These are phyloP conservation scores for Panulirus ornatus DNA, from an alignment of 1,140 invertebrate species.

Conservation along the genomic window DNA sequence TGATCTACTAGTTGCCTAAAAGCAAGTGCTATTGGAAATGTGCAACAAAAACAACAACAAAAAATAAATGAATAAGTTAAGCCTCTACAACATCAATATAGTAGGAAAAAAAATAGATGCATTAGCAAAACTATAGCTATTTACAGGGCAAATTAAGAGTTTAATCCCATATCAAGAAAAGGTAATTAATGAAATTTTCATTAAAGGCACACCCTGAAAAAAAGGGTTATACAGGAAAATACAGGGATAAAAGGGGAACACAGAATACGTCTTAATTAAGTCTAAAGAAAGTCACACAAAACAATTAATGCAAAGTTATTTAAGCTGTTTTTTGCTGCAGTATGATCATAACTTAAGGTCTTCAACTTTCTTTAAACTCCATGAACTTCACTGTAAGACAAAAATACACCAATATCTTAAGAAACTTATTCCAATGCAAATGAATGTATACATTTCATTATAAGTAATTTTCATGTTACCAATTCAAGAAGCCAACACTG, in stretches of 20 bases:
- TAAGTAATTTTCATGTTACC: too few species aligned
- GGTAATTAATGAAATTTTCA: neutral
- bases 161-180: neutral
- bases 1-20: conserved; percentile 22
- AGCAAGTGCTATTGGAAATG: conserved; percentile 31
- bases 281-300: neutral
- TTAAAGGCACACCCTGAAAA: conserved; percentile 29
- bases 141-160: conserved; percentile 2
- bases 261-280: neutral
- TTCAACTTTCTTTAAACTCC: too few species aligned
- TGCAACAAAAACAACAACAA: conserved; percentile 5
- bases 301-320: too few species aligned
- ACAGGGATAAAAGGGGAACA: neutral
- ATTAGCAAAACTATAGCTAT: too few species aligned
- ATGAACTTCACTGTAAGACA: too few species aligned
- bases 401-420: too few species aligned
- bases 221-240: neutral
- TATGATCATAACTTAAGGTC: too few species aligned
- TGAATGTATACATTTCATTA: too few species aligned
- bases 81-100: conserved; percentile 23
- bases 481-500: too few species aligned
- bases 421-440: too few species aligned
- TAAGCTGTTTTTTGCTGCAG: too few species aligned
- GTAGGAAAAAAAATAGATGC: neutral
- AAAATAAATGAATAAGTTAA: too few species aligned